Conservation (phyloP, 2,113 vertebrate species). For the Crotalus tigris region DNA sequence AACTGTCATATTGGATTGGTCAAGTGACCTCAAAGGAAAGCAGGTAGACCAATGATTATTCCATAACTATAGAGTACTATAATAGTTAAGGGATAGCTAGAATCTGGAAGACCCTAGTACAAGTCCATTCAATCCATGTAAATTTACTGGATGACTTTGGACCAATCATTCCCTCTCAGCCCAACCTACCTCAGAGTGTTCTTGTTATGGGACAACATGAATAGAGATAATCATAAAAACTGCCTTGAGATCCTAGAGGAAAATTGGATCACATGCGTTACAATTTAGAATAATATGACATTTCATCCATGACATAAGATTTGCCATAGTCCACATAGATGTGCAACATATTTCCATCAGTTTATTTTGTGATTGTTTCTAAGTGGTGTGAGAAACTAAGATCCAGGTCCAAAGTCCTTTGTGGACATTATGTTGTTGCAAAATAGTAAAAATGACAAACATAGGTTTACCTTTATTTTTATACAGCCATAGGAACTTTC, state of each 20-base stretch:
- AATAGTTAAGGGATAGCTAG: neutral
- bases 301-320: neutral
- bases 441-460: neutral
- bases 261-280: neutral
- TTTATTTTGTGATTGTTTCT: neutral
- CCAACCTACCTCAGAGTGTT: neutral
- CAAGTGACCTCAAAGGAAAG: neutral
- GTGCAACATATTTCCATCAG: neutral
- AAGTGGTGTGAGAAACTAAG: neutral
- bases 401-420: neutral
- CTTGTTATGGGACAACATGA: neutral
- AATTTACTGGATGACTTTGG: neutral
- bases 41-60: neutral
- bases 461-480: neutral
- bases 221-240: neutral
- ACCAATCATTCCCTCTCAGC: neutral
- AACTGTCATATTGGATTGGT: too few relatives aligned
- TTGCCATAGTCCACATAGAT: neutral
- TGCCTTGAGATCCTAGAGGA: neutral
- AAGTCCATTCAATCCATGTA: neutral
- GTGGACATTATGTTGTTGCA: neutral
- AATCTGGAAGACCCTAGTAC: neutral
- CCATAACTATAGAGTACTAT: neutral
- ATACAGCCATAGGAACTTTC: neutral
- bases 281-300: neutral